Evolutionary conservation across 2,888 invertebrate genomes (phyloP), one percentile per base, ranked within the genome.

Genomic region (Xestia xanthographa): DNA sequence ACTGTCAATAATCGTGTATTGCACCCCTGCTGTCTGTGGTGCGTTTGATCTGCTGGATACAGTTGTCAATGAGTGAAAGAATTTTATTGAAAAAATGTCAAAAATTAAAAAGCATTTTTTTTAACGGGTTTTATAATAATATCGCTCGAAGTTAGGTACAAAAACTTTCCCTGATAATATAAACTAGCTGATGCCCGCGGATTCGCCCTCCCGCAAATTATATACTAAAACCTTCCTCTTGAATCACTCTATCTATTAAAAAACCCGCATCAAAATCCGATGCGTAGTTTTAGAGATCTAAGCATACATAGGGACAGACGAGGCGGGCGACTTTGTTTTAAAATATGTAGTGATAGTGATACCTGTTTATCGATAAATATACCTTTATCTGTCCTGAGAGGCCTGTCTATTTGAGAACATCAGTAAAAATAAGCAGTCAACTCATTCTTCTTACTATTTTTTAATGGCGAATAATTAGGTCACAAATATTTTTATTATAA

Each of bases 1-100:
- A 88, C 89, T 91, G 92, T 92, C 92, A 92, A 93, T 92, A 93
- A 88, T 87, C 88, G 87, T 86, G 87, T 84, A 85, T 81, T 87
- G 86, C 87, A 83, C 86, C 88, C 58, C 79, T 86, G 82, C 79
- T 83, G 83, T 76, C 82, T 81, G 85, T 78, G 91, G 86, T 75
- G 67, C 86, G 90, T 92, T 92, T 80, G 72, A n/a, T 60, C 56
- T 79, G 14, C 56, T 62, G 41, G 53, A 50, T 53, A 67, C 41
- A 50, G 41, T 56, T 48, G 80, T 12, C 48, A 60, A n/a, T 48
- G 20, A 56, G 26, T 45, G 20, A 22, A 17, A 11, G n/a, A n/a
- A n/a, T n/a, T n/a, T n/a, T n/a, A 6, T 38, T 3, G 29, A 50
- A 65, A 62, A 60, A 56, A 26, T 0, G 2, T 17, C 1, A n/a